These are phyloP conservation scores for Oasisia sp. DNA, from an alignment of 2,888 invertebrate genomes.

Conservation along the genomic window DNA sequence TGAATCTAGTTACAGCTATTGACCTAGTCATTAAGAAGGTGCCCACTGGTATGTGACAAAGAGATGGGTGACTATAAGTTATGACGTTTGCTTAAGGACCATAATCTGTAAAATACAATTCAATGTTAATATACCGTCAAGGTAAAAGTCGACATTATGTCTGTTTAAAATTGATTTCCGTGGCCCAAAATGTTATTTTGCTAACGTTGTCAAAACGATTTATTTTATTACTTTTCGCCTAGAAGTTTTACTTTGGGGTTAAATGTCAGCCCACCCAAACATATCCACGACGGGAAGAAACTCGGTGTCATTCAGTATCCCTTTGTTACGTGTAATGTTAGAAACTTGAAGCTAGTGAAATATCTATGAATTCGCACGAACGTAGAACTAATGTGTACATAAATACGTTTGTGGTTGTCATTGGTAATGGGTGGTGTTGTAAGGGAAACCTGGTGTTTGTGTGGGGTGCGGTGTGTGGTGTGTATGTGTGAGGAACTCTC, in stretches of 20 bases:
- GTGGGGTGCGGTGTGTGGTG: neutral
- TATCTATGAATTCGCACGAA: neutral
- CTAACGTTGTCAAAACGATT: neutral
- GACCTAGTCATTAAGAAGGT: neutral
- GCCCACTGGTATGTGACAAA: neutral
- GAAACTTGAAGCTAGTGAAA: neutral
- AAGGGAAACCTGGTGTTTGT: neutral
- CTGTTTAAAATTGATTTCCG: neutral
- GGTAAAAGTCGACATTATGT: neutral
- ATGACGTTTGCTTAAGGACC: neutral
- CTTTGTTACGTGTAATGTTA: neutral
- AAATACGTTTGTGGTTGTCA: neutral
- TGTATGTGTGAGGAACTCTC: neutral
- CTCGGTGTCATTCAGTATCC: neutral
- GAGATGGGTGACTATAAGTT: neutral
- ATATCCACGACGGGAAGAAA: neutral
- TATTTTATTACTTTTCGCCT: neutral
- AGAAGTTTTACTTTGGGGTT: neutral
- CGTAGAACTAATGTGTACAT: neutral
- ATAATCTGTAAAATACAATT: neutral
- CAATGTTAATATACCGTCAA: neutral
- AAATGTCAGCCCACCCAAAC: neutral
- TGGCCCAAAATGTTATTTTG: neutral
- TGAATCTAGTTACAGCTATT: neutral
- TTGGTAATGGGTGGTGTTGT: neutral